Evolutionary conservation across 2,888 invertebrate species (phyloP), one percentile per base, ranked within the genome.

Genomic region (Chrysina gloriosa): DNA sequence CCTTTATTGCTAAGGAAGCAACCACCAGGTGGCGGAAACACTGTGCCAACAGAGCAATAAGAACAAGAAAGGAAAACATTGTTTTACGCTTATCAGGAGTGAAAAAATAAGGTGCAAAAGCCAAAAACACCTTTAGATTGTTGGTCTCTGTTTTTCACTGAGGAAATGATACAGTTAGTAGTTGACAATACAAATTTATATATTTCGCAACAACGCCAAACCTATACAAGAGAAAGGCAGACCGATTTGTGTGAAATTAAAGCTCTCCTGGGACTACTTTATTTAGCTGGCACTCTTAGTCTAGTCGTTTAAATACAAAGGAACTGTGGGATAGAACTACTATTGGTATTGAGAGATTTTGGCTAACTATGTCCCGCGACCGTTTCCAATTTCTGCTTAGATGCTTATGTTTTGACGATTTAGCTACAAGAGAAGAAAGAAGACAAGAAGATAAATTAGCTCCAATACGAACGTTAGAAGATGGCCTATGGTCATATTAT

Each of bases 331-430:
- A 58, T n/a, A 58, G 34, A 21, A 31, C 39, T 11, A 3, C 9
- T 25, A 48, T 7, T 7, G 58, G 42, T 9, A 39, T 56, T 27
- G 66, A 66, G 23, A 54, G 16, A 23, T 66, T 66, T 58, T 47
- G 48, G 47, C 27, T 56, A 5, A 47, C 21, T 34, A 58, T 58
- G 66, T 66, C 58, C 5, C 11, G 31, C 27, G n/a, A 58, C n/a
- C 39, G 65, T 23, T 48, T 48, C 23, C 25, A n/a, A n/a, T 48
- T 25, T 23, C 16, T 31, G 31, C n/a, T 31, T 6, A 3, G 31
- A 31, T 31, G 31, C n/a, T 31, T 31, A 31, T 4, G 31, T 31
- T 31, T 31, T 3, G 31, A 31, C 4, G 31, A 31, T 31, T 31
- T 31, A 6, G n/a, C n/a, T 9, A 31, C 3, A 2, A 31, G 3